These are phyloP conservation scores for Chloroceryle amazona DNA, from an alignment of 2,797 vertebrate species.

Conservation along the genomic window DNA sequence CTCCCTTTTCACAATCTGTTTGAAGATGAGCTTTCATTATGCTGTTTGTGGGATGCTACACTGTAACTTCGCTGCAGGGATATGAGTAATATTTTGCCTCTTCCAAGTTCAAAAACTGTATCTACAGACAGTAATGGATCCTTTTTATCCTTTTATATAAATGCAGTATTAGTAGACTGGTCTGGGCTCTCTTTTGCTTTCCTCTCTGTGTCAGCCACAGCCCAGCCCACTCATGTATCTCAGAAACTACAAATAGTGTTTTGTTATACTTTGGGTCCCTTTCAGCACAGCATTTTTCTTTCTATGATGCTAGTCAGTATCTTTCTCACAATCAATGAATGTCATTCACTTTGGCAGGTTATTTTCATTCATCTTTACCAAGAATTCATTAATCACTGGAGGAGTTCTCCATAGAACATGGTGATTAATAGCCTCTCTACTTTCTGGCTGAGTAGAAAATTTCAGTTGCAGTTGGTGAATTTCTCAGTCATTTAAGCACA, in stretches of 20 bases:
- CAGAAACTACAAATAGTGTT: slow-evolving; percentile 26
- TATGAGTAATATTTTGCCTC: neutral
- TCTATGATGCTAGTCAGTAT: slow-evolving; percentile 22
- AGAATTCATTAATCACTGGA: slow-evolving; percentile 55
- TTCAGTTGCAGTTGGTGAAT: slow-evolving; percentile 1
- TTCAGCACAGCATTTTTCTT: slow-evolving; percentile 41
- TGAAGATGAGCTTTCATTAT: neutral
- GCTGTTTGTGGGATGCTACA: neutral
- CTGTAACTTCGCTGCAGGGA: rapidly evolving
- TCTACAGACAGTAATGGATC: neutral
- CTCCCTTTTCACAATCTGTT: neutral
- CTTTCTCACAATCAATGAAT: slow-evolving; percentile 61
- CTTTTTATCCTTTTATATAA: neutral
- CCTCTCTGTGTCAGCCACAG: neutral
- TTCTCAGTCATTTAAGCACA: slow-evolving; percentile 39
- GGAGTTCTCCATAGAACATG: slow-evolving; percentile 33
- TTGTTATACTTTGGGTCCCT: neutral
- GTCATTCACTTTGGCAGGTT: slow-evolving; percentile 41
- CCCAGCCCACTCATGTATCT: neutral
- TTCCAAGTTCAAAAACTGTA: neutral
- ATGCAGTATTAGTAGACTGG: neutral
- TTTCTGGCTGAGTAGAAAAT: slow-evolving; percentile 34
- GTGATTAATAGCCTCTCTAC: slow-evolving; percentile 48
- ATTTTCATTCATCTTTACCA: slow-evolving; percentile 67
- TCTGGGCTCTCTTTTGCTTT: neutral